These are phyloP conservation scores for Leistus spinibarbis DNA, from an alignment of 2,888 invertebrate species.

Conservation along the genomic window DNA sequence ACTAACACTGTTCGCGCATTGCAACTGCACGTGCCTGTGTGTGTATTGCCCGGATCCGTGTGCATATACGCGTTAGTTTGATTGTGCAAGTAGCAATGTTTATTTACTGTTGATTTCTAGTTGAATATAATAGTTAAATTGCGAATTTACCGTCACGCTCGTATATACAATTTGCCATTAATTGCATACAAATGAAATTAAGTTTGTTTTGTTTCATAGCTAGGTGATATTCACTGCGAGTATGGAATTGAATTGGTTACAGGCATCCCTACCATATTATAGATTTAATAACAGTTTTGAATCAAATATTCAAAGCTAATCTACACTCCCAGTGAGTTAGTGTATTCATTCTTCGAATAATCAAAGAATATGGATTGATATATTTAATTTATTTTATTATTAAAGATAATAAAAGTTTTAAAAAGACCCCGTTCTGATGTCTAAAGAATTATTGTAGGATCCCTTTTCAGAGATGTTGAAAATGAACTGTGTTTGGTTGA, in stretches of 20 bases:
- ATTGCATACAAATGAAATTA: background rate
- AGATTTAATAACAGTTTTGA: too few species aligned
- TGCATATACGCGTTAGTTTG: background rate
- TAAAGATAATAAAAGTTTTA: too few species aligned
- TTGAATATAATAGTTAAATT: background rate
- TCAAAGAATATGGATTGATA: background rate
- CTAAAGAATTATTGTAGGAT: background rate
- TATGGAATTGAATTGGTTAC: too few species aligned
- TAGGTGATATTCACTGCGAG: background rate
- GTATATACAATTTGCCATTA: background rate
- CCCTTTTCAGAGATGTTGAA: background rate
- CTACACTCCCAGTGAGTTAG: too few species aligned
- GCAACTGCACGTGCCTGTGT: background rate
- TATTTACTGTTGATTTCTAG: background rate
- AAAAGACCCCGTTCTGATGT: too few species aligned
- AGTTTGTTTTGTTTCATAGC: background rate
- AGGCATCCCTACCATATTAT: too few species aligned
- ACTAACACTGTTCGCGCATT: conserved; percentile 18
- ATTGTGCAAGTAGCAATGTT: background rate
- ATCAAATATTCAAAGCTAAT: too few species aligned
- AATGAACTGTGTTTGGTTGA: background rate
- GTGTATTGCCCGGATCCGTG: background rate
- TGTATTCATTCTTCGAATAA: too few species aligned
- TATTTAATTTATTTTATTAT: too few species aligned
- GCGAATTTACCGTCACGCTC: background rate